Percentiles rank a stretch among this genome's conserved stretches.
Conservation (phyloP, 2,113 vertebrate species). For the Mola mola region DNA sequence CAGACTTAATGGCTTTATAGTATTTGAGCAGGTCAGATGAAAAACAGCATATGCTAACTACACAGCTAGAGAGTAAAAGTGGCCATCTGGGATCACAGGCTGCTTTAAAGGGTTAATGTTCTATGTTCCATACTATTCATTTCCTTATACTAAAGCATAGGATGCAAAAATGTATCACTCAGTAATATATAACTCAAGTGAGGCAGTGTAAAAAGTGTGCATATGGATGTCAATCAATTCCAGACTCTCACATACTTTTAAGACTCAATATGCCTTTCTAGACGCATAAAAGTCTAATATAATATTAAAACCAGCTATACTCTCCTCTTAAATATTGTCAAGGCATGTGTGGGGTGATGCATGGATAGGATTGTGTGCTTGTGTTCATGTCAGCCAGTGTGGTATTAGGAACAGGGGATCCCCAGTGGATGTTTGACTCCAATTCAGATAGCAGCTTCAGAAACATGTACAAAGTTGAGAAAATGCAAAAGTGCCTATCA, state of each 20-base stretch:
- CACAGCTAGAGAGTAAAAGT: slow-evolving; percentile 10
- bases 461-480: slow-evolving; percentile 48
- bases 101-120: slow-evolving; percentile 12
- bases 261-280: slow-evolving; percentile 26
- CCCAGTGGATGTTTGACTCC: slow-evolving; percentile 33
- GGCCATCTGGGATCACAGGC: slow-evolving; percentile 6
- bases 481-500: slow-evolving; percentile 42
- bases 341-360: slow-evolving; percentile 22
- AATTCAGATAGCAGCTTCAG: slow-evolving; percentile 45
- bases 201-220: slow-evolving; percentile 1
- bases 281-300: slow-evolving; percentile 11
- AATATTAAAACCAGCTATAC: slow-evolving; percentile 39
- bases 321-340: slow-evolving; percentile 1
- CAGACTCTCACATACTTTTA: slow-evolving; percentile 26
- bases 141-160: slow-evolving; percentile 2
- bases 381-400: slow-evolving; percentile 13
- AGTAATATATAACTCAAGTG: not conserved
- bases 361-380: slow-evolving; percentile 7
- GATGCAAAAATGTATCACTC: not conserved
- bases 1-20: slow-evolving; percentile 29
- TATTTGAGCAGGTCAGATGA: slow-evolving; percentile 40
- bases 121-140: slow-evolving; percentile 7
- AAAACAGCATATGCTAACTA: slow-evolving; percentile 29
- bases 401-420: slow-evolving; percentile 40
- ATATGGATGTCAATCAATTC: slow-evolving; percentile 38